Conservation (phyloP, 2,888 invertebrate species). For the Epsilonema sp. region DNA sequence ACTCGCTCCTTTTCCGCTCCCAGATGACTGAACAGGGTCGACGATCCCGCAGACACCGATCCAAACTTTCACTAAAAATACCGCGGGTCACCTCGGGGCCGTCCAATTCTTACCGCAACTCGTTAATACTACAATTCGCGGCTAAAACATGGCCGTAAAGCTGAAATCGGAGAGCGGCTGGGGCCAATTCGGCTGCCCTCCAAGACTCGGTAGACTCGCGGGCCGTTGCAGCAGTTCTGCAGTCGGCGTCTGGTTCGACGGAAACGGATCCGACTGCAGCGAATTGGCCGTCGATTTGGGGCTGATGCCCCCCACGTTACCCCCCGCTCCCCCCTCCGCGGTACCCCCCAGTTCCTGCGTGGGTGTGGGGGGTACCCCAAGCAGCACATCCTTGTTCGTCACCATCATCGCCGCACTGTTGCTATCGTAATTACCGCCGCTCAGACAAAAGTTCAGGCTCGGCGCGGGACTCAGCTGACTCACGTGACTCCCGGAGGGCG, state of each 20-base stretch:
- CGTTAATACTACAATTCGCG: no score
- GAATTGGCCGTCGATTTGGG: slow-evolving; percentile 2
- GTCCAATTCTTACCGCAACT: no score
- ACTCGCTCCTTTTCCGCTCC: no score
- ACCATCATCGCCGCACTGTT: not conserved
- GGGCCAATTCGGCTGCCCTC: slow-evolving; percentile 3
- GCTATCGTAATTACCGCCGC: not conserved
- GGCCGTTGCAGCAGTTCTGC: slow-evolving; percentile 6
- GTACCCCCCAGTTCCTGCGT: slow-evolving; percentile 3
- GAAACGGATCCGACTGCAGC: slow-evolving; percentile 6
- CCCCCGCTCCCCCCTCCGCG: slow-evolving; percentile 4
- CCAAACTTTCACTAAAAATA: no score
- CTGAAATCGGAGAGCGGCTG: not conserved
- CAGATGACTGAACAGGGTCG: no score
- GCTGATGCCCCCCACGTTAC: not conserved
- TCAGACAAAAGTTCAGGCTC: slow-evolving; percentile 5
- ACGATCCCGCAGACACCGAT: no score
- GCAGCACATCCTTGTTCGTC: slow-evolving; percentile 11
- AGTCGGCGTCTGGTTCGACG: slow-evolving; percentile 1
- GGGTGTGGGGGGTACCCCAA: slow-evolving; percentile 8
- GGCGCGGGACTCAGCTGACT: slow-evolving; percentile 9
- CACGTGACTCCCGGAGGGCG: slow-evolving; percentile 9
- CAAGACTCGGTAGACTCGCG: slow-evolving; percentile 4
- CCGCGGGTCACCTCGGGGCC: no score
- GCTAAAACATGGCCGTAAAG: slow-evolving; percentile 2